These are phyloP conservation scores for Ranitomeya imitator DNA, from an alignment of 2,113 vertebrate species.

Conservation along the genomic window DNA sequence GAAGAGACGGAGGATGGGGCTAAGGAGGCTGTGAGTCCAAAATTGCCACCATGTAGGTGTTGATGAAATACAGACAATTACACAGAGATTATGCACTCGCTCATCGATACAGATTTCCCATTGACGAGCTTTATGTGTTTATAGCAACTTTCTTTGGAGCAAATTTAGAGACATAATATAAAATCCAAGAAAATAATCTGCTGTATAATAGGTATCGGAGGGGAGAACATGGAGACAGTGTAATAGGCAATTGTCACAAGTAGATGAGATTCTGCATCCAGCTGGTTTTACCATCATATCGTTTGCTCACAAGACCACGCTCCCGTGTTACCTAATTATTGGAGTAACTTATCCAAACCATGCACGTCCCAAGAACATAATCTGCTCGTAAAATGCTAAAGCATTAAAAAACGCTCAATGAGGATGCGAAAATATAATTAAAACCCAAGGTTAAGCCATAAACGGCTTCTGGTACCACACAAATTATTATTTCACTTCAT, in stretches of 20 bases:
- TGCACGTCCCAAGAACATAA: conserved; percentile 18
- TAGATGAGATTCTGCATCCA: conserved; percentile 36
- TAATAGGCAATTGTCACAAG: conserved; percentile 47
- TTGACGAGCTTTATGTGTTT: not conserved
- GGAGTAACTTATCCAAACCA: conserved; percentile 27
- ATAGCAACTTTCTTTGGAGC: not conserved
- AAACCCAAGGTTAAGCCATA: conserved; percentile 33
- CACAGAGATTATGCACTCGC: not conserved
- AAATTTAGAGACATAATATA: not conserved
- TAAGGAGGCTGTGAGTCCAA: no score
- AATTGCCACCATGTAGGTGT: not conserved
- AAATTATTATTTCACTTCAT: conserved; percentile 10
- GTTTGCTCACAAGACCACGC: conserved; percentile 24
- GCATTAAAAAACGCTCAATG: conserved; percentile 34
- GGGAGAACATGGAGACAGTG: not conserved
- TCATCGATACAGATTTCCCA: not conserved
- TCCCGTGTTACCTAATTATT: conserved; percentile 36
- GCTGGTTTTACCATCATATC: conserved; percentile 45
- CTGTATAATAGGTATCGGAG: not conserved
- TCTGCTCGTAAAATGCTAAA: conserved; percentile 30
- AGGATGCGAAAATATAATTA: conserved; percentile 29
- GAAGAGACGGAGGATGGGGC: no score
- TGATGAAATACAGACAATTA: not conserved
- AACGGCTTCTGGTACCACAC: not conserved
- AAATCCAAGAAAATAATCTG: not conserved